Evolutionary conservation across 2,113 vertebrate genomes (phyloP).

Genomic region (Percina caprodes): DNA sequence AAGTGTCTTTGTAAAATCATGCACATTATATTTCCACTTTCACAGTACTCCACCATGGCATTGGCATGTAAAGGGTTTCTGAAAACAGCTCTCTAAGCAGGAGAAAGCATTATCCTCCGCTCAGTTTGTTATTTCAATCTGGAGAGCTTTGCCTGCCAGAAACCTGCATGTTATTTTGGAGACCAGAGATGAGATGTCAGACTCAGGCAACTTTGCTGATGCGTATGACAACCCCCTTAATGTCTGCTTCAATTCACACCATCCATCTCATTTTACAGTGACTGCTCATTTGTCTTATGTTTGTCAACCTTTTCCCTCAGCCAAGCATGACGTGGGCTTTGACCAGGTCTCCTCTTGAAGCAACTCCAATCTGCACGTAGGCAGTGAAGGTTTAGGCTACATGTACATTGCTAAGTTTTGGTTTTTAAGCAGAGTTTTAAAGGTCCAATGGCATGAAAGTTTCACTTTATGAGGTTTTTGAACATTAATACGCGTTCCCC

Average conservation of each 20-base stretch:
- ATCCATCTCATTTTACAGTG: constrained; percentile 74
- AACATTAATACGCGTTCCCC: too few relatives aligned
- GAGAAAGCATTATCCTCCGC: constrained; percentile 46
- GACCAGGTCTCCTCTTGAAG: constrained; percentile 22
- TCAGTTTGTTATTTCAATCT: constrained; percentile 63
- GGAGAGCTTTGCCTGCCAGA: constrained; percentile 40
- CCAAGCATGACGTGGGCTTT: constrained; percentile 70
- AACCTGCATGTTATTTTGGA: constrained; percentile 57
- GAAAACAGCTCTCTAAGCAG: constrained; percentile 22
- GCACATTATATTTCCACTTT: not conserved
- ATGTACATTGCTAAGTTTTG: too few relatives aligned
- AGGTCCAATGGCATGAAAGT: too few relatives aligned
- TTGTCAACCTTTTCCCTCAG: constrained; percentile 74
- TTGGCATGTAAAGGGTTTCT: constrained; percentile 1
- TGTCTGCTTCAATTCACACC: constrained; percentile 67
- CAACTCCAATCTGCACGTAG: constrained; percentile 51
- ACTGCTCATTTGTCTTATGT: constrained; percentile 73
- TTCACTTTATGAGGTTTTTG: too few relatives aligned
- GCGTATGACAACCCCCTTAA: constrained; percentile 61
- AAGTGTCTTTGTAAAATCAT: not conserved
- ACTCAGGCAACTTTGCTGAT: constrained; percentile 61
- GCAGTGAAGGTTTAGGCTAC: constrained; percentile 11
- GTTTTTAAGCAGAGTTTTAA: too few relatives aligned
- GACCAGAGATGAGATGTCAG: constrained; percentile 49
- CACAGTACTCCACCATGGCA: not conserved